Base-by-base conservation (phyloP, 1,140 invertebrate species). In the Melitaea cinxia region DNA sequence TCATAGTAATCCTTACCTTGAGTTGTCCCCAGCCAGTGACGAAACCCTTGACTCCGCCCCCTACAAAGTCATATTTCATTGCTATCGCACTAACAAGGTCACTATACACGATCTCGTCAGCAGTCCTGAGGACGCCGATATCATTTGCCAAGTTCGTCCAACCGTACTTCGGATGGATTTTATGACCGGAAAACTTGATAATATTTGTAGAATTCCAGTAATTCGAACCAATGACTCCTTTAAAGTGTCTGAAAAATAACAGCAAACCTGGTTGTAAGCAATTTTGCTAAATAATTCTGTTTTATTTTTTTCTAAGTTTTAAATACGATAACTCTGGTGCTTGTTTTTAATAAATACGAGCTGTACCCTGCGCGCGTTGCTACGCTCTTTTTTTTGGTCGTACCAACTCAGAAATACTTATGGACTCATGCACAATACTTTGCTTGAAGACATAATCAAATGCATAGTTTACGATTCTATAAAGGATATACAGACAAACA, bases 91-190 rank as follows among this genome's bases (percentile, higher is more conserved):
- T 17, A 10, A 63, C 42, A 0, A 3, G 10, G 0, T 55, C 17
- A 9, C 15, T 37, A 28, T 15, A 63, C 3, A 7, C 12, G 0
- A 63, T 56, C 5, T 55, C 17, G 12, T 47, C 7, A 10, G 24
- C n/a, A 6, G 61, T 56, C 17, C 14, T 33, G 12, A 63, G 42
- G 6, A 55, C 12, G 26, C 61, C 61, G 24, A 63, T 45, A 14
- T 63, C 61, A 26, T 63, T 63, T n/a, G 55, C 55, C 23, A 63
- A 15, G 39, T 24, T 55, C 1, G 2, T 14, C 61, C 61, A 63
- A 26, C 24, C 19, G 24, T 24, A 63, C 4, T 24, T 28, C 10
- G 61, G 61, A 33, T 63, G 61, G 4, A 12, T 55, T 1, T 12
- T 19, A 9, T 49, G 26, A 7, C 52, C 52, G 10, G 49, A 47